A percentile compares a stretch with the other conserved stretches of the same genome.
These are phyloP conservation scores for Drosophila takahashii DNA, from an alignment of 1,140 invertebrate species.

Conservation along the genomic window DNA sequence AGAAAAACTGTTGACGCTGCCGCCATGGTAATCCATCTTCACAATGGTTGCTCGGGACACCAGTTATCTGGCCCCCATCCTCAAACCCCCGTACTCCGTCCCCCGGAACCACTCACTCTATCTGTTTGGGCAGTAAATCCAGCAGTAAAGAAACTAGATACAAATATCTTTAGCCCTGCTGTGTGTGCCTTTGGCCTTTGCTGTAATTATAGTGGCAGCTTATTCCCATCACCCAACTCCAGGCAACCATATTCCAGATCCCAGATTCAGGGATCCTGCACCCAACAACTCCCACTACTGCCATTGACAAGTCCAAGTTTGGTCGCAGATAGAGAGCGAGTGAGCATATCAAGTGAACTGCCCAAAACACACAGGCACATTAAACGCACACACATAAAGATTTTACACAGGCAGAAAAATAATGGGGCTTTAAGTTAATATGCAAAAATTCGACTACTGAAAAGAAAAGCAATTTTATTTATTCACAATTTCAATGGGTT, in stretches of 20 bases:
- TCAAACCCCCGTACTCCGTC: background rate
- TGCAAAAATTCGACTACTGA: background rate
- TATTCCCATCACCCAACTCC: slow-evolving; percentile 38
- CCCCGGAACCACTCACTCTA: background rate
- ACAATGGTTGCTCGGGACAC: slow-evolving; percentile 73
- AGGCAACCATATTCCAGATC: background rate
- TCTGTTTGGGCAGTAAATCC: slow-evolving; percentile 56
- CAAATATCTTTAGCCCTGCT: slow-evolving; percentile 67
- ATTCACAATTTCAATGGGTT: too few relatives aligned
- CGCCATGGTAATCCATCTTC: slow-evolving; percentile 76
- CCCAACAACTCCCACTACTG: slow-evolving; percentile 39
- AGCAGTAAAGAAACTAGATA: slow-evolving; percentile 71
- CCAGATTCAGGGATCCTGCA: background rate
- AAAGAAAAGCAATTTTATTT: background rate
- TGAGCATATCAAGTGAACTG: slow-evolving; percentile 72
- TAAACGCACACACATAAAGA: slow-evolving; percentile 32
- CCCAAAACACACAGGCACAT: slow-evolving; percentile 56
- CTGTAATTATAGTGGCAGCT: slow-evolving; percentile 75
- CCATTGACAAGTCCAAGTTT: slow-evolving; percentile 77
- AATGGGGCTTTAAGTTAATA: too few relatives aligned
- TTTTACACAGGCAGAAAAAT: background rate
- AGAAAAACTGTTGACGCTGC: slow-evolving; percentile 56
- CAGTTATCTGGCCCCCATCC: slow-evolving; percentile 31
- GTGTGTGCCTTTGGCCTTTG: slow-evolving; percentile 52
- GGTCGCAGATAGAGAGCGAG: slow-evolving; percentile 34